phyloP scores from a whole-genome alignment of 1,140 invertebrate species.

The Drosophila rufa region DNA sequence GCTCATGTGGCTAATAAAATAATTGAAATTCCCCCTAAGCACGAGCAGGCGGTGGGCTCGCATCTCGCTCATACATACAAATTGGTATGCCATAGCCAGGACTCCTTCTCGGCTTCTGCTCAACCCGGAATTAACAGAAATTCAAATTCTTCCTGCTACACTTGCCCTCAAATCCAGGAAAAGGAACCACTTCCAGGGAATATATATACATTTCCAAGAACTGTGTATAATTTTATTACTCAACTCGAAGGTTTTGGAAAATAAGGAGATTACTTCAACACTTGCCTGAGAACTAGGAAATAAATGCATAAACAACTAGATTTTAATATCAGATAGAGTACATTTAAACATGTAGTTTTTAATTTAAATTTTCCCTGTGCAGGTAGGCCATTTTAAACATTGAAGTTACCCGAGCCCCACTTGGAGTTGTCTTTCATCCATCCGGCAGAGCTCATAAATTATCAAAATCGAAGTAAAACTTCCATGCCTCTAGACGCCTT shows the following conservation, averaged over 20 bases:
- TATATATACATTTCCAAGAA: not conserved
- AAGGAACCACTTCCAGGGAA: not conserved
- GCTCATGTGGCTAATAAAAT: constrained; percentile 80
- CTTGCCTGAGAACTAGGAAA: not conserved
- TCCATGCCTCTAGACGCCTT: constrained; percentile 17
- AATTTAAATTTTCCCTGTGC: not conserved
- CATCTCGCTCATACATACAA: constrained; percentile 29
- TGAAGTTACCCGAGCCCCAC: constrained; percentile 2
- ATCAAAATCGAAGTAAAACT: constrained; percentile 33
- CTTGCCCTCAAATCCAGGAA: not conserved
- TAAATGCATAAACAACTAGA: not conserved
- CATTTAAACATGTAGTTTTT: not conserved
- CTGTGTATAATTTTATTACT: no score
- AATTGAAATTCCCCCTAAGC: constrained; percentile 78
- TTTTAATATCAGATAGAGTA: not conserved
- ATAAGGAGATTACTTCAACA: no score
- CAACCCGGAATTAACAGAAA: constrained; percentile 29
- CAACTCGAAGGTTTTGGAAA: no score
- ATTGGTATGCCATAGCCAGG: constrained; percentile 48
- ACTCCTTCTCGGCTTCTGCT: not conserved
- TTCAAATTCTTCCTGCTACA: constrained; percentile 24
- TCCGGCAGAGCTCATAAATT: constrained; percentile 36
- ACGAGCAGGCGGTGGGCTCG: constrained; percentile 38
- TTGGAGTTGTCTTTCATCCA: constrained; percentile 26
- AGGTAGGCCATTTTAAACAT: not conserved